Evolutionary conservation across 1,140 invertebrate species (phyloP).

Genomic region (Bactericera cockerelli): DNA sequence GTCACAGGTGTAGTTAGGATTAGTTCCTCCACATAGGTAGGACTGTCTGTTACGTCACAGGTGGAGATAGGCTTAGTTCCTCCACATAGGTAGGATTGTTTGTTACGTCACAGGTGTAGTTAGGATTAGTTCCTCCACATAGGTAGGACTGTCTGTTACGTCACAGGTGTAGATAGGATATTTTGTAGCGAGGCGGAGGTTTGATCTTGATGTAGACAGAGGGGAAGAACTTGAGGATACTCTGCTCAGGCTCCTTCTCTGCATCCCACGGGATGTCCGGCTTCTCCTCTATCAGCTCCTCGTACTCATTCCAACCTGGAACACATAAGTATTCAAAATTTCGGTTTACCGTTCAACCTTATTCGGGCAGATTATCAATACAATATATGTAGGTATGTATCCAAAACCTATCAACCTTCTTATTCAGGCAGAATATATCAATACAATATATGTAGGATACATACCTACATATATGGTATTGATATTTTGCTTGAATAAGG

Average conservation of each 20-base stretch:
- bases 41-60: neutral
- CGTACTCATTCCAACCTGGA: conserved; percentile 1
- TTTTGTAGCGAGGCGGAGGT: neutral
- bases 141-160: too few species aligned
- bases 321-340: too few species aligned
- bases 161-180: conserved; percentile 3
- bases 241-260: neutral
- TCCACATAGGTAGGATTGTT: neutral
- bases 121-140: neutral
- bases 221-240: conserved; percentile 4
- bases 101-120: neutral
- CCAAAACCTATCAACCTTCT: too few species aligned
- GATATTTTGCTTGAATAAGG: too few species aligned
- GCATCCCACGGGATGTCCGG: neutral
- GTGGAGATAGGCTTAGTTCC: neutral
- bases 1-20: too few species aligned
- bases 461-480: too few species aligned
- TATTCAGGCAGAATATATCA: too few species aligned
- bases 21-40: too few species aligned
- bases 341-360: too few species aligned
- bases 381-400: too few species aligned
- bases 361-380: too few species aligned
- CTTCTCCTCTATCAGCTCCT: neutral
- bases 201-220: conserved; percentile 7
- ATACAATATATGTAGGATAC: too few species aligned